Base-by-base conservation (phyloP, 2,797 vertebrate species). In the Girardinus metallicus region DNA sequence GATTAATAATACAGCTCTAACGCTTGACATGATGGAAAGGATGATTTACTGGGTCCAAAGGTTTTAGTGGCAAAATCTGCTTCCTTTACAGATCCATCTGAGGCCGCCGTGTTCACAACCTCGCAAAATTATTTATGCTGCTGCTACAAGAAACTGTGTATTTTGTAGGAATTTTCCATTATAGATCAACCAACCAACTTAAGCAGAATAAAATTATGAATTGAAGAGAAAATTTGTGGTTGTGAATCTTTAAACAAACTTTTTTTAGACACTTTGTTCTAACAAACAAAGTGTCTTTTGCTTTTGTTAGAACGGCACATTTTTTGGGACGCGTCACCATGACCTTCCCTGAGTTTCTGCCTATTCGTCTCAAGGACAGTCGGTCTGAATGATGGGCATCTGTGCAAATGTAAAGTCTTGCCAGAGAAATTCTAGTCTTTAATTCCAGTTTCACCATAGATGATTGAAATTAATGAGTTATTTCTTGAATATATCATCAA, bases 41-140 rank as follows among this genome's bases (percentile, higher is more conserved):
- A 74, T 90, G 87, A 94, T 92, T 93, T 87, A 92, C 78, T 23
- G 51, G 75, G 15, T 41, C 72, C 16, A 26, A 88, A 84, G 76
- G 73, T 74, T 83, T 81, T 21, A 70, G 51, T 53, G 82, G 76
- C 76, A 78, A 83, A 87, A 86, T 83, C 9, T 7, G 66, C 76
- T 89, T 83, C 74, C 79, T 64, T 80, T 64, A 47, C 53, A 60
- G 68, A 9, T 29, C 5, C 51, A 66, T 75, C 29, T 13, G 66
- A 83, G 66, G 73, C 74, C 70, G 72, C 82, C 71, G 64, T 73
- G 82, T 43, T n/a, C 11, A 44, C 23, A 43, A 12, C 39, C 39
- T 2, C 13, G 12, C 39, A 71, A 71, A 46, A 11, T 47, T 47
- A 47, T 47, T 5, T 15, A 47, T 47, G 36, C 36, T 29, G 5